phyloP scores from a whole-genome alignment of 2,113 vertebrate genomes.

The Microtus oregoni region DNA sequence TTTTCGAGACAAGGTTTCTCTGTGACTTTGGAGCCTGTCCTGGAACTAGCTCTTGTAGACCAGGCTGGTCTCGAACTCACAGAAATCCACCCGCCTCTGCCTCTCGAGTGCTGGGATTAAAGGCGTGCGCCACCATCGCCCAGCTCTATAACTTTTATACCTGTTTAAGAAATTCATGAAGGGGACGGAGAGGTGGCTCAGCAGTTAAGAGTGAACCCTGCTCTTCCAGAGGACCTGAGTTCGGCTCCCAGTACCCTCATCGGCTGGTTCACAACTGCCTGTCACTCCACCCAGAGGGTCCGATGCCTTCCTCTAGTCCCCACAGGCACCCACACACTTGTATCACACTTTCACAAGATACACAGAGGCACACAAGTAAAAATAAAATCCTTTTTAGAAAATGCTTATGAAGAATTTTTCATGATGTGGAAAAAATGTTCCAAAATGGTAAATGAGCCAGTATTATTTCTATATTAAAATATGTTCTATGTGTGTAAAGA shows the following conservation, averaged over 20 bases:
- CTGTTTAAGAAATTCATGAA: slow-evolving; percentile 49
- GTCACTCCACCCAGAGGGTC: neutral
- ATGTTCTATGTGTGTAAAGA: neutral
- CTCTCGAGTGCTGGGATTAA: too few relatives aligned
- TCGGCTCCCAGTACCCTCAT: neutral
- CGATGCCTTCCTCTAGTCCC: neutral
- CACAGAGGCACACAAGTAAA: neutral
- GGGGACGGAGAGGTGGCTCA: neutral
- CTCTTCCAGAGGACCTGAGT: neutral
- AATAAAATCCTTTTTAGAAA: neutral
- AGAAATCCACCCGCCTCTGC: too few relatives aligned
- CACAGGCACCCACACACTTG: neutral
- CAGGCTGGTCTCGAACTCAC: too few relatives aligned
- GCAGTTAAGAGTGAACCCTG: neutral
- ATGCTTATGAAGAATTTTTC: neutral
- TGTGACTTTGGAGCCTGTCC: too few relatives aligned
- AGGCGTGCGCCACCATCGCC: too few relatives aligned
- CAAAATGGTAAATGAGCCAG: neutral
- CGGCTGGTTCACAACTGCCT: neutral
- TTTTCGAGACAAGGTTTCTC: too few relatives aligned
- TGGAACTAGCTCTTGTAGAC: too few relatives aligned
- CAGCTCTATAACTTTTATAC: neutral
- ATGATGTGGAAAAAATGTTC: neutral
- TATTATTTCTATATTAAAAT: slow-evolving; percentile 40
- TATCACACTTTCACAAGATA: neutral